Percentiles rank a stretch among this genome's conserved stretches.
phyloP scores from a whole-genome alignment of 2,888 invertebrate species.

The Trichogramma evanescens region DNA sequence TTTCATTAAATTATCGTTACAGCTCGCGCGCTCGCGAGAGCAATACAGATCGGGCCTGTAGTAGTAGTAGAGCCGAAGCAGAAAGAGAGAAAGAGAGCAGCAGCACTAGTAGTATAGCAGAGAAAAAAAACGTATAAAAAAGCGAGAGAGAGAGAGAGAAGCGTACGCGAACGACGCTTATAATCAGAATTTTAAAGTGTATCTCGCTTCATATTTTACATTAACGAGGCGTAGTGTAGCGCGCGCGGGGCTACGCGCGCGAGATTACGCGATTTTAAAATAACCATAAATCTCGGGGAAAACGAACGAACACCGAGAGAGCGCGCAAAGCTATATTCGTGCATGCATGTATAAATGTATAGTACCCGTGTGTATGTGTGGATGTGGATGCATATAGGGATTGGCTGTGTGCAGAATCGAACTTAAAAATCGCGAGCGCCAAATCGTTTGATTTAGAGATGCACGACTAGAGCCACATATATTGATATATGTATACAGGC shows the following conservation, averaged over 20 bases:
- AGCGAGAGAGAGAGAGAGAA: neutral
- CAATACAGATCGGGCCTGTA: no score
- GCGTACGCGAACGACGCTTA: neutral
- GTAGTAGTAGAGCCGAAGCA: no score
- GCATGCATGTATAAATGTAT: no score
- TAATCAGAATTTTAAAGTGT: conserved; percentile 4
- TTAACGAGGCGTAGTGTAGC: conserved; percentile 15
- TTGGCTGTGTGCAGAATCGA: conserved; percentile 2
- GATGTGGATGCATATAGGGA: no score
- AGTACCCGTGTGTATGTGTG: no score
- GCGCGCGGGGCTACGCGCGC: neutral
- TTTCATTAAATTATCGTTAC: conserved; percentile 4
- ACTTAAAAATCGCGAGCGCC: conserved; percentile 24
- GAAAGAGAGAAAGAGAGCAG: no score
- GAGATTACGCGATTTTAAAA: conserved; percentile 26
- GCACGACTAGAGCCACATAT: conserved; percentile 8
- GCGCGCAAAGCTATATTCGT: no score
- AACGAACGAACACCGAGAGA: no score
- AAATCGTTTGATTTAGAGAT: conserved; percentile 22
- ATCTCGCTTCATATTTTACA: conserved; percentile 23
- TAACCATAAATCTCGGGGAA: conserved; percentile 23
- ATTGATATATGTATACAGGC: neutral
- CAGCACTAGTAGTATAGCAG: no score
- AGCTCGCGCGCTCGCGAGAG: neutral
- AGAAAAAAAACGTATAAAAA: no score